Conservation (phyloP, 2,888 invertebrate species). For the Sturmia bella region DNA sequence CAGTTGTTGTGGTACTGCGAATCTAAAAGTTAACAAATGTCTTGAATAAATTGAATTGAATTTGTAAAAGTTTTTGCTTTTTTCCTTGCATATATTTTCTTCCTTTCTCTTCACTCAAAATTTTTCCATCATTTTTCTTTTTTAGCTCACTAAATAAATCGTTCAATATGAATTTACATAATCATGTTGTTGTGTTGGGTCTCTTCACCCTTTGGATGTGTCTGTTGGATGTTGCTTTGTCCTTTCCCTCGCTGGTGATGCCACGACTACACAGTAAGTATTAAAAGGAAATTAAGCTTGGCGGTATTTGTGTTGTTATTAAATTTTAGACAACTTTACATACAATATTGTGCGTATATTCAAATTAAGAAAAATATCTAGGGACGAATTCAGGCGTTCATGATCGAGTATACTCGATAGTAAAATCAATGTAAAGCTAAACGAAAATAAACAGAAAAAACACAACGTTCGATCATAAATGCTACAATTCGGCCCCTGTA, state of each 20-base stretch:
- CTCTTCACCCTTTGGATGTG: conserved; percentile 41
- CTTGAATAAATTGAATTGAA: not conserved
- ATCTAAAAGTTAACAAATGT: conserved; percentile 34
- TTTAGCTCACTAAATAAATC: conserved; percentile 48
- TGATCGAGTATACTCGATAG: no score
- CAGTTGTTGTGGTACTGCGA: not conserved
- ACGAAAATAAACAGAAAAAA: no score
- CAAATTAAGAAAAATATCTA: no score
- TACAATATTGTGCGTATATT: no score
- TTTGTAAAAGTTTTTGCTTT: conserved; percentile 1
- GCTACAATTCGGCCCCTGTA: no score
- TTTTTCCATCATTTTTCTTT: conserved; percentile 11
- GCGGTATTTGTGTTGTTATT: no score
- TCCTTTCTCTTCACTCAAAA: not conserved
- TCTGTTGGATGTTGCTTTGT: conserved; percentile 43
- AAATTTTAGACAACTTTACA: no score
- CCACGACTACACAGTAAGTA: conserved; percentile 69
- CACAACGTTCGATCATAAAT: no score
- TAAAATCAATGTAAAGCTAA: no score
- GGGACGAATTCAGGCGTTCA: no score
- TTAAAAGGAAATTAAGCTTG: not conserved
- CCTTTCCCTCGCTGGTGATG: conserved; percentile 63
- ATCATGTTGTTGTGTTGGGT: conserved; percentile 47
- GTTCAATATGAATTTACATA: conserved; percentile 62
- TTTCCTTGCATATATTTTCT: not conserved